phyloP scores from a whole-genome alignment of 2,113 vertebrate species.

The Bombycilla garrulus region DNA sequence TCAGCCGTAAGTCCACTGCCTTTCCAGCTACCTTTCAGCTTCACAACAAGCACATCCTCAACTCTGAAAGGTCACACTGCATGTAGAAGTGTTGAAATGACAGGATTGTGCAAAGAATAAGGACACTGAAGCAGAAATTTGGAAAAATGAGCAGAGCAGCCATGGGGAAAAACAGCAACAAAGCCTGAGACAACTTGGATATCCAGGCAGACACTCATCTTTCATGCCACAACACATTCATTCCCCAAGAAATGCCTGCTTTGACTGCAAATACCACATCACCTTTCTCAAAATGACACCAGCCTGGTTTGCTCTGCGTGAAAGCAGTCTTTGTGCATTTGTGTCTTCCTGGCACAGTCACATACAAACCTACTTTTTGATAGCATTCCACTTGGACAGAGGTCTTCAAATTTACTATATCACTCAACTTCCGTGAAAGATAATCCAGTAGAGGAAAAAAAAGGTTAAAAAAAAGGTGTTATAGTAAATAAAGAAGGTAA shows the following conservation, averaged over 20 bases:
- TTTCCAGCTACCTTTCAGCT: neutral
- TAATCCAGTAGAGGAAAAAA: neutral
- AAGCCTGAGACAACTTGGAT: neutral
- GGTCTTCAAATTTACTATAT: neutral
- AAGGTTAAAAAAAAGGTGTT: neutral
- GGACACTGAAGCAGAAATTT: neutral
- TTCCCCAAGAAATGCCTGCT: neutral
- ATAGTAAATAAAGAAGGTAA: neutral
- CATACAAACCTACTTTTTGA: neutral
- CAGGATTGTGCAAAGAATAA: neutral
- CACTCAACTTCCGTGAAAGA: neutral
- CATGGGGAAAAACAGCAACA: neutral
- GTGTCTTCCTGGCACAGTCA: neutral
- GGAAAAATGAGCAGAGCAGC: neutral
- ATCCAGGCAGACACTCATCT: neutral
- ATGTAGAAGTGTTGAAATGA: neutral
- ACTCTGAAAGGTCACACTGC: neutral
- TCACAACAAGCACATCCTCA: neutral
- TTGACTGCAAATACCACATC: neutral
- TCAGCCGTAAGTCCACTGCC: neutral
- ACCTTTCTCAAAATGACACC: neutral
- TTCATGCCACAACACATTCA: neutral
- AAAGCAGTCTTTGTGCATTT: accelerated
- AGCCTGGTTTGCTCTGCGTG: neutral
- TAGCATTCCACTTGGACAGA: neutral